These are phyloP conservation scores for Vespertilio murinus DNA, from an alignment of 2,797 vertebrate genomes.

Conservation along the genomic window DNA sequence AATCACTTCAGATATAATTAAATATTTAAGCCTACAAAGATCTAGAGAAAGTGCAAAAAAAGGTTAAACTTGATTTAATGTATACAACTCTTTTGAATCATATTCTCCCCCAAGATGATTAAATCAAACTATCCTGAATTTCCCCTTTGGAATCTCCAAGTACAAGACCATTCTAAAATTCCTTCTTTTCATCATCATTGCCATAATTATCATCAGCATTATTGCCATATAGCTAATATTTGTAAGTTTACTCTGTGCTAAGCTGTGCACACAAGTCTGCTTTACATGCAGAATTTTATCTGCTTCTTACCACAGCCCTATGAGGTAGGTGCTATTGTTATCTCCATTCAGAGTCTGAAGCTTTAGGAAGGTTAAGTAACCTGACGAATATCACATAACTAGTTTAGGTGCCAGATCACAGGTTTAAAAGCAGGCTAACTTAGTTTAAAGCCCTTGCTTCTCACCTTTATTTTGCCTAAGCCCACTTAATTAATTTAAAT, in stretches of 20 bases:
- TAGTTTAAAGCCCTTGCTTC: neutral
- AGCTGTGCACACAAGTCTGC: neutral
- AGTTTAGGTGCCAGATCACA: neutral
- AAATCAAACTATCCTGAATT: slow-evolving; percentile 24
- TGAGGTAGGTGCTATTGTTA: neutral
- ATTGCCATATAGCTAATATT: neutral
- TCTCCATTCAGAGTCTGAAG: neutral
- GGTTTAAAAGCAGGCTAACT: neutral
- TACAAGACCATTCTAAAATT: neutral
- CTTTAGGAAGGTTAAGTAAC: slow-evolving; percentile 32
- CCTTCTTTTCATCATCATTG: neutral
- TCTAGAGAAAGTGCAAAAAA: slow-evolving; percentile 46
- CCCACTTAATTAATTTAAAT: neutral
- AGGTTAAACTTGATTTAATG: slow-evolving; percentile 52
- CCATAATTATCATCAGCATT: neutral
- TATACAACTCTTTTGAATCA: slow-evolving; percentile 28
- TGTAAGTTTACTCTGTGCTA: neutral
- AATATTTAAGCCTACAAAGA: slow-evolving; percentile 54
- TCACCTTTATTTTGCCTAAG: slow-evolving; percentile 31
- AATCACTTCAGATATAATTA: slow-evolving; percentile 48
- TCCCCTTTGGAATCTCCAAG: slow-evolving; percentile 35
- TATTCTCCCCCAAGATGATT: neutral
- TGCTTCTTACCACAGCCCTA: neutral
- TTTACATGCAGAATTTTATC: slow-evolving; percentile 3
- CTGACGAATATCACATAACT: neutral